phyloP scores from a whole-genome alignment of 2,113 vertebrate species.

The Miniopterus natalensis region DNA sequence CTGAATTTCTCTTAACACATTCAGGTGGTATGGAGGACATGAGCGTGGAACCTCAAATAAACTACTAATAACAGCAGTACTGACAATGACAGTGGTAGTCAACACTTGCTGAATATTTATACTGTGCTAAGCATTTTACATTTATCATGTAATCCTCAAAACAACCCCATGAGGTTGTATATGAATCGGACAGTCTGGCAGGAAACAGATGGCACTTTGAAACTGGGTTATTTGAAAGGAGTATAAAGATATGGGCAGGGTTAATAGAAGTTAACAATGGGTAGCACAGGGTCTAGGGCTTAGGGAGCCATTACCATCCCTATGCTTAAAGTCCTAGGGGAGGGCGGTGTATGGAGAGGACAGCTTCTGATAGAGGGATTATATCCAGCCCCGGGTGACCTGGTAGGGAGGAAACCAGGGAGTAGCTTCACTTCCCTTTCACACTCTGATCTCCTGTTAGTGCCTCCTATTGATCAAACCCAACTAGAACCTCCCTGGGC shows the following conservation, averaged over 20 bases:
- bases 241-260: not conserved
- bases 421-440: constrained; percentile 46
- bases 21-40: not conserved
- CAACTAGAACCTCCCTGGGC: not conserved
- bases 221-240: constrained; percentile 37
- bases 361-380: not conserved
- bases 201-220: constrained; percentile 38
- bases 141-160: not conserved
- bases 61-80: not conserved
- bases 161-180: not conserved
- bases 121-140: not conserved
- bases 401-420: not conserved
- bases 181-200: constrained; percentile 21
- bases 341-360: not conserved
- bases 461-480: not conserved
- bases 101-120: constrained; percentile 36
- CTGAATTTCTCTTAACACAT: constrained; percentile 3
- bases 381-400: not conserved
- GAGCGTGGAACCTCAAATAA: constrained; percentile 6
- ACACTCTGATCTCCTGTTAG: not conserved
- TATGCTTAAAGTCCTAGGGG: not conserved
- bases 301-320: not conserved
- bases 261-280: constrained; percentile 14
- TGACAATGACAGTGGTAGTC: not conserved
- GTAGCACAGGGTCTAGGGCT: not conserved